Percentiles rank a stretch among this genome's conserved stretches.
Evolutionary conservation across 2,113 vertebrate species (phyloP).

Genomic region (Poeciliopsis turrubarensis): DNA sequence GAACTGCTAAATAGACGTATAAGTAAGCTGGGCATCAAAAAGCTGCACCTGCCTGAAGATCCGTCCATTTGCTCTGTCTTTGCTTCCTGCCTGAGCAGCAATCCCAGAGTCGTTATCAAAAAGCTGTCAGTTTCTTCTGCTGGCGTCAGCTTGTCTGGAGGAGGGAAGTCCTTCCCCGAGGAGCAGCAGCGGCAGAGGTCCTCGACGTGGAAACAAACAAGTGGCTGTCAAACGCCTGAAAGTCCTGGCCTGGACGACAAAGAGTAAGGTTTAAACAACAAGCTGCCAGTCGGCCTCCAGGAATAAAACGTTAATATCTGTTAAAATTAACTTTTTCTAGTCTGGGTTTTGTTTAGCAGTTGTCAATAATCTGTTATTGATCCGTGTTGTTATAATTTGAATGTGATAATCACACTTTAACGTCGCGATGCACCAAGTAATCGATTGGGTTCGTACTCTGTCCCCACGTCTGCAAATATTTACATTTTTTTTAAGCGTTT

Average conservation of each 20-base stretch:
- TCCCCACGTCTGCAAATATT: background rate
- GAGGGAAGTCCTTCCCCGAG: background rate
- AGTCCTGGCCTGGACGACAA: constrained; percentile 51
- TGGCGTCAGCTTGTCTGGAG: accelerated
- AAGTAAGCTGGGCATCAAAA: constrained; percentile 9
- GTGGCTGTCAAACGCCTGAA: constrained; percentile 3
- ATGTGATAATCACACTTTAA: background rate
- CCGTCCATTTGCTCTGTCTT: constrained; percentile 9
- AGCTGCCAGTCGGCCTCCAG: background rate
- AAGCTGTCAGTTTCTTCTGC: constrained; percentile 28
- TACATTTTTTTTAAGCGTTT: no score
- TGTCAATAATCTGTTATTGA: background rate
- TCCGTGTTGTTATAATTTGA: background rate
- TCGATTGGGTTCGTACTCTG: background rate
- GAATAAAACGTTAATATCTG: background rate
- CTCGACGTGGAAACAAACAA: background rate
- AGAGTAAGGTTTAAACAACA: constrained; percentile 70
- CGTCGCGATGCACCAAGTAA: background rate
- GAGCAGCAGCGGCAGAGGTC: background rate
- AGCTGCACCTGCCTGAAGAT: constrained; percentile 30
- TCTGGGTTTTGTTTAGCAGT: no score
- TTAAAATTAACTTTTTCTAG: no score
- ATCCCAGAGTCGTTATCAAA: constrained; percentile 55
- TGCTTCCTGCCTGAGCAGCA: constrained; percentile 28
- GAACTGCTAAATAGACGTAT: background rate